Percentiles rank a stretch among this genome's conserved stretches.
phyloP scores from a whole-genome alignment of 2,888 invertebrate species.

The Drosophila robusta region DNA sequence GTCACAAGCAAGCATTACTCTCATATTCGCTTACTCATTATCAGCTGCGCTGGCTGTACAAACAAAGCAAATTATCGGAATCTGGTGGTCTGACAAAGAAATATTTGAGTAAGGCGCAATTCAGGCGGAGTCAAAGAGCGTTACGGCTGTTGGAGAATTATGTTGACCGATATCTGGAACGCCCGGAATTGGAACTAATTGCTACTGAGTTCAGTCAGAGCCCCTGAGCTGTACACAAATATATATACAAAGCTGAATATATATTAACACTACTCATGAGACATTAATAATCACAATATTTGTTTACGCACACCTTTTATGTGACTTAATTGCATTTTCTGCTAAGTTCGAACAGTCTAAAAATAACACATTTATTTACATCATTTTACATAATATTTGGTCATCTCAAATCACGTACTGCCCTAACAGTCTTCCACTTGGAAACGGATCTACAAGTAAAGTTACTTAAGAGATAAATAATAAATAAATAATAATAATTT shows the following conservation, averaged over 20 bases:
- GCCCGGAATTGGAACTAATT: background rate
- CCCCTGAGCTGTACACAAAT: background rate
- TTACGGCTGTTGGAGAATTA: background rate
- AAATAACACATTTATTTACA: too few relatives aligned
- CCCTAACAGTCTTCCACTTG: too few relatives aligned
- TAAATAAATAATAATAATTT: too few relatives aligned
- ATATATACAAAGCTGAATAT: background rate
- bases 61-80: constrained; percentile 27
- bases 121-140: background rate
- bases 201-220: background rate
- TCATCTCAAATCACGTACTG: too few relatives aligned
- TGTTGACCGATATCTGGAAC: background rate
- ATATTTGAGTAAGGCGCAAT: constrained; percentile 3
- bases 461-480: too few relatives aligned
- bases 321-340: too few relatives aligned
- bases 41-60: constrained; percentile 15
- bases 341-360: too few relatives aligned
- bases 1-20: constrained; percentile 11
- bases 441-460: too few relatives aligned
- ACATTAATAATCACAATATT: too few relatives aligned
- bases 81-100: constrained; percentile 6
- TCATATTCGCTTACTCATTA: constrained; percentile 12
- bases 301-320: background rate
- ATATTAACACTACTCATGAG: too few relatives aligned
- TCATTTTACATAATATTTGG: too few relatives aligned